Evolutionary conservation across 2,888 invertebrate genomes (phyloP).

Genomic region (Folsomia candida): DNA sequence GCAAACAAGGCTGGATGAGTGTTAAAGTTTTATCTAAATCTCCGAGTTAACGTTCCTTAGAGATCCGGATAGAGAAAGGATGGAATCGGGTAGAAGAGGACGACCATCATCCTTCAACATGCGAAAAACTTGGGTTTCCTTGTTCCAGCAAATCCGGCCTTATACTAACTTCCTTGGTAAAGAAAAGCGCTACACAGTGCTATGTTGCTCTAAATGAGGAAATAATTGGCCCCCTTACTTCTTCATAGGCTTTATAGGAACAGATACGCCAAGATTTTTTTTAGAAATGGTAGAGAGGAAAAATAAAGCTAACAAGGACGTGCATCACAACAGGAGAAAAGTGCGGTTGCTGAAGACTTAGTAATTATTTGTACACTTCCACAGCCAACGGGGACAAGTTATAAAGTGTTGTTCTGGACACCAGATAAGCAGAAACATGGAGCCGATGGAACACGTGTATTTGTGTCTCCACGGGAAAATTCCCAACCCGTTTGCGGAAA

Average conservation of each 20-base stretch:
- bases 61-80: neutral
- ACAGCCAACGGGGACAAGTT: too few species aligned
- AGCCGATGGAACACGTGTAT: constrained; percentile 1
- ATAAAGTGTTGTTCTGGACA: neutral
- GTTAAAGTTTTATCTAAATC: constrained; percentile 6
- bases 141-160: neutral
- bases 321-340: neutral
- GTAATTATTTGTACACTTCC: neutral
- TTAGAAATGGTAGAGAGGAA: neutral
- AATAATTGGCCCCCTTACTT: constrained; percentile 7
- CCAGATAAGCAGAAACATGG: neutral
- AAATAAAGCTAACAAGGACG: neutral
- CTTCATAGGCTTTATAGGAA: neutral
- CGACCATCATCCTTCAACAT: neutral
- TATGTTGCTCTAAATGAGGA: constrained; percentile 5
- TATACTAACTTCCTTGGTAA: too few species aligned
- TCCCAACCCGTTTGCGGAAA: constrained; percentile 11
- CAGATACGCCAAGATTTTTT: neutral
- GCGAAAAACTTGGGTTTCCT: neutral
- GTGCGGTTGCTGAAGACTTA: too few species aligned
- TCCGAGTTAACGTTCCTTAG: neutral
- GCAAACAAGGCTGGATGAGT: neutral
- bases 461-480: constrained; percentile 9
- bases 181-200: neutral
- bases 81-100: too few species aligned